A percentile compares a stretch with the other conserved stretches of the same genome.
phyloP scores from a whole-genome alignment of 2,113 vertebrate species.

The Rhynchomys soricoides region DNA sequence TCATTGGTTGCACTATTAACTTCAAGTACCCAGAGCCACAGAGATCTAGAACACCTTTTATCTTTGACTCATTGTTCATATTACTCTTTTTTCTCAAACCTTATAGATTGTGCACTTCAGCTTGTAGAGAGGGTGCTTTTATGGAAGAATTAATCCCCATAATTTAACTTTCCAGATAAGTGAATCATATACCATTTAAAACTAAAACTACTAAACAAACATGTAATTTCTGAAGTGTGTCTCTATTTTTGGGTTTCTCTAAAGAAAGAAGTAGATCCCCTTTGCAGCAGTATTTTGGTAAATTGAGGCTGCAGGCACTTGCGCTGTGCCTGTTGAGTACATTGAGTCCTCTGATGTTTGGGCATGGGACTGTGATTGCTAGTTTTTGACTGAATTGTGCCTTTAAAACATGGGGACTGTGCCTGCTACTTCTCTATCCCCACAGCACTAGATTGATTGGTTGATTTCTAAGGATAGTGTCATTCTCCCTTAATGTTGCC shows the following conservation, averaged over 20 bases:
- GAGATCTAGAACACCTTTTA: neutral
- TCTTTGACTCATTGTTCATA: neutral
- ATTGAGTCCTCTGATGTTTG: neutral
- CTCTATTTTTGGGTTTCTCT: neutral
- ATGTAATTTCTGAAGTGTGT: neutral
- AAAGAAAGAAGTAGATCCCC: neutral
- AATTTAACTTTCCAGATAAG: constrained; percentile 22
- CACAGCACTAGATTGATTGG: neutral
- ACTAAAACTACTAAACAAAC: constrained; percentile 14
- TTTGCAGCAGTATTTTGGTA: neutral
- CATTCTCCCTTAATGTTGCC: neutral
- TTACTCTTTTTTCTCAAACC: neutral
- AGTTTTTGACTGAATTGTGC: neutral
- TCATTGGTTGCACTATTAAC: neutral
- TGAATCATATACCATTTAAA: constrained; percentile 30
- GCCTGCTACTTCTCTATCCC: neutral
- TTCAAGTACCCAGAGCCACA: neutral
- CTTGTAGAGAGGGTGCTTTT: neutral
- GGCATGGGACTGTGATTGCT: neutral
- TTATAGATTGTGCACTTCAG: neutral
- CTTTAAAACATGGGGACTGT: neutral
- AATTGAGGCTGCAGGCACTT: neutral
- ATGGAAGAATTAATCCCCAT: neutral
- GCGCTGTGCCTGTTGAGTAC: neutral
- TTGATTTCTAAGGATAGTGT: constrained; percentile 51